Percentiles rank a stretch among this genome's conserved stretches.
These are phyloP conservation scores for Symphodus melops DNA, from an alignment of 2,113 vertebrate genomes.

Conservation along the genomic window DNA sequence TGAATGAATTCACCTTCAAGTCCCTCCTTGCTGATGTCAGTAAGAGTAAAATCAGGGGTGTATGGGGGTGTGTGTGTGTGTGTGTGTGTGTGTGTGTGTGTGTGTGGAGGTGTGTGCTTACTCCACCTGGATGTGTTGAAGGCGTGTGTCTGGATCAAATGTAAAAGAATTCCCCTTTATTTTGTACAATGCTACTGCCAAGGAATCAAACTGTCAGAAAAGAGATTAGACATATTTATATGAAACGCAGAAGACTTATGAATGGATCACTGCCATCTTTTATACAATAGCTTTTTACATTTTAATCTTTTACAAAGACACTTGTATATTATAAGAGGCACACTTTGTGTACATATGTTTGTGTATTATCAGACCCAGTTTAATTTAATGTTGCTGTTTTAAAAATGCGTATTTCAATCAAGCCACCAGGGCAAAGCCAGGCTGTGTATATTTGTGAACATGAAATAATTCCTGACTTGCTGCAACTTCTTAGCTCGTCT, in stretches of 20 bases:
- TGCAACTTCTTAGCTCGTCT: constrained; percentile 85
- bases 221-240: constrained; percentile 81
- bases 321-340: constrained; percentile 85
- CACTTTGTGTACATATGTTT: constrained; percentile 84
- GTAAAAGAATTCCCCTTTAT: constrained; percentile 53
- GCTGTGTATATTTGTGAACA: constrained; percentile 89
- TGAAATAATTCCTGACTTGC: constrained; percentile 86
- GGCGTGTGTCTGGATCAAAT: constrained; percentile 44
- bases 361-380: constrained; percentile 75
- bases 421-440: constrained; percentile 63
- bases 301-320: constrained; percentile 89
- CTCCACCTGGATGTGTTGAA: constrained; percentile 25
- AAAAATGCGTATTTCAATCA: constrained; percentile 81
- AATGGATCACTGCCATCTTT: constrained; percentile 94
- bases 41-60: constrained; percentile 31
- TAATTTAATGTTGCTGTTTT: constrained; percentile 82
- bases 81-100: constrained; percentile 21
- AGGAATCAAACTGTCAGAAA: constrained; percentile 70
- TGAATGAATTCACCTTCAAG: constrained; percentile 44
- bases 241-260: constrained; percentile 86
- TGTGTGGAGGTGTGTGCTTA: constrained; percentile 3
- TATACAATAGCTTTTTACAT: constrained; percentile 90
- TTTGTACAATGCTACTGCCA: constrained; percentile 72
- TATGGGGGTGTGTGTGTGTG: constrained; percentile 10
- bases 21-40: constrained; percentile 38